These are phyloP conservation scores for Apistogramma diplotaenia DNA, from an alignment of 2,113 vertebrate species.

Conservation along the genomic window DNA sequence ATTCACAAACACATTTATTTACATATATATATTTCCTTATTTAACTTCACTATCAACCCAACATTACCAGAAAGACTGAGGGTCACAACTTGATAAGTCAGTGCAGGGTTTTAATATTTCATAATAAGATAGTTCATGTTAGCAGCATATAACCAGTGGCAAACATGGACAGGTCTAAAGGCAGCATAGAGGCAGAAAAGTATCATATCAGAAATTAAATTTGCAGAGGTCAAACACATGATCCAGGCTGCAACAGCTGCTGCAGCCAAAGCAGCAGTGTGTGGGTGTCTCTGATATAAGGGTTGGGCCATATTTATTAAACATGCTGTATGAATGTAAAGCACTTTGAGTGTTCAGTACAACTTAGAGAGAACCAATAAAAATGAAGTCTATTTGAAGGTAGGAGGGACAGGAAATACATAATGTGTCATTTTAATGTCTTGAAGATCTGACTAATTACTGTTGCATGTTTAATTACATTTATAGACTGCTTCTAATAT, in stretches of 20 bases:
- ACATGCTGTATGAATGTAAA: neutral
- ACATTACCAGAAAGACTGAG: neutral
- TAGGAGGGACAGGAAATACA: neutral
- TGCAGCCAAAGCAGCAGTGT: neutral
- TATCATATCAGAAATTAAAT: neutral
- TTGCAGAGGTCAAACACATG: neutral
- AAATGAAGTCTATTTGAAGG: neutral
- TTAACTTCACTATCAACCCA: neutral
- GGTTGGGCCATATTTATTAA: neutral
- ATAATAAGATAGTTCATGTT: neutral
- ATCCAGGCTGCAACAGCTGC: neutral
- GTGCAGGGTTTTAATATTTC: neutral
- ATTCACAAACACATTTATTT: neutral
- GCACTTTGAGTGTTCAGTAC: neutral
- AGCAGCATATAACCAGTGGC: neutral
- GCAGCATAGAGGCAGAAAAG: neutral
- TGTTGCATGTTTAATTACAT: neutral
- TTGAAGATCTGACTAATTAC: neutral
- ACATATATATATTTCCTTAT: neutral
- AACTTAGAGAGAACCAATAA: too few species aligned
- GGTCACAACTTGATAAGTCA: neutral
- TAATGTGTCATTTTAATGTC: neutral
- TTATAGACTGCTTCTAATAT: too few species aligned
- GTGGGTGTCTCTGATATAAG: neutral
- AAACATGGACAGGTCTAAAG: neutral